Base-by-base conservation (phyloP, 2,797 vertebrate species). In the Atherinosoma microstoma region DNA sequence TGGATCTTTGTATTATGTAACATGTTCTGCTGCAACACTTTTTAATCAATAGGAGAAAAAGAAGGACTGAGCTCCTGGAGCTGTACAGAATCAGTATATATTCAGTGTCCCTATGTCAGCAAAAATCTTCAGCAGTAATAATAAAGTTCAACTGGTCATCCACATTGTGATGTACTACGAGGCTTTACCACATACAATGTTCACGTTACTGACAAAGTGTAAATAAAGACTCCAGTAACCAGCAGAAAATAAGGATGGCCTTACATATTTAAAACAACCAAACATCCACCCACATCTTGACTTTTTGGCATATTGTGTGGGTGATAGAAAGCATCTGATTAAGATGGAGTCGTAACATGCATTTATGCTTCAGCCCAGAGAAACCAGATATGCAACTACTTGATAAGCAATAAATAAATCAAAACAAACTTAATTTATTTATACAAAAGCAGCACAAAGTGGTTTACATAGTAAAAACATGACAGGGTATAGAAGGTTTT, bases 241-340 rank as follows among this genome's bases (percentile, higher is more conserved):
- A 67, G 57, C 2, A 35, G 64, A 76, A 73, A 63, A 72, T 32
- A 68, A 73, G n/a, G 40, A 20, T 49, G 20, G 29, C 66, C 70
- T 68, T 80, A 73, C 22, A 64, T 57, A 75, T 84, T 87, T 51
- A 75, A 83, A 81, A 79, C 62, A 81, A 75, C 72, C 67, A 82
- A 88, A 84, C 85, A 84, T 86, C 84, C 89, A 67, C 89, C 87
- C 76, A 88, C 88, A 34, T 45, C 27, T 34, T 34, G 67, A 76
- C 76, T 81, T 89, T 88, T 85, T 80, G 67, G 82, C 86, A 82
- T 85, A 89, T 80, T 89, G 88, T 77, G 87, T 92, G 88, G 91
- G 91, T 87, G 89, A 88, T 32, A 76, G 86, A 84, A 79, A 80
- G 67, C 75, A 84, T 89, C 71, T 84, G 81, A 92, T 93, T 90